phyloP scores from a whole-genome alignment of 2,888 invertebrate species.

The Mesorhabditis sp. region DNA sequence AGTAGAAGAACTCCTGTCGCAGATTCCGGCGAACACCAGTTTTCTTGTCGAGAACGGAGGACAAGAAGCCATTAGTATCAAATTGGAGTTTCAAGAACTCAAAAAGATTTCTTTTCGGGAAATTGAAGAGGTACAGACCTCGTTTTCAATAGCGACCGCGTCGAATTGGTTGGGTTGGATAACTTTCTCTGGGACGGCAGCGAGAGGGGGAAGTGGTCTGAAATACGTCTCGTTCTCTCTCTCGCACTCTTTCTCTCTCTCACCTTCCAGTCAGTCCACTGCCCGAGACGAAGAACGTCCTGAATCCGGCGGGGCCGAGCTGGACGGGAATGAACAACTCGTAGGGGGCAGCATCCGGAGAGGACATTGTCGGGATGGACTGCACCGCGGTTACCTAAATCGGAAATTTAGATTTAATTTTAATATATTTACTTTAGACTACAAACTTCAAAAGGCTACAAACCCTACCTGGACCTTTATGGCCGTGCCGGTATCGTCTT shows the following conservation, averaged over 20 bases:
- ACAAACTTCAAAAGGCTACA: not conserved
- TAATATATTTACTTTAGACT: not conserved
- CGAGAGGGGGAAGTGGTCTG: not conserved
- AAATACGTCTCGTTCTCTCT: not conserved
- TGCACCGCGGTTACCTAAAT: not conserved
- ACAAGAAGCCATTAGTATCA: conserved; percentile 66
- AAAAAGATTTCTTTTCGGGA: conserved; percentile 24
- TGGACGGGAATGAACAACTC: conserved; percentile 18
- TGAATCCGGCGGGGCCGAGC: conserved; percentile 34
- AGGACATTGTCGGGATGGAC: not conserved
- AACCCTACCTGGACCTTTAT: not conserved
- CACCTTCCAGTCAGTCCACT: conserved; percentile 1
- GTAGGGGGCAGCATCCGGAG: conserved; percentile 15
- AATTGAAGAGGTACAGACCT: not conserved
- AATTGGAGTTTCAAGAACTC: conserved; percentile 64
- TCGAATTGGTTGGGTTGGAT: not conserved
- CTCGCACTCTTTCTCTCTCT: not conserved
- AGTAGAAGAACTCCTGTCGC: conserved; percentile 72
- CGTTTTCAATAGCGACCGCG: not conserved
- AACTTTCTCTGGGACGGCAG: not conserved
- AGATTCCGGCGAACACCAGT: conserved; percentile 56
- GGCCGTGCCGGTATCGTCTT: conserved; percentile 13
- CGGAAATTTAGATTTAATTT: not conserved
- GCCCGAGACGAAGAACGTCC: conserved; percentile 15
- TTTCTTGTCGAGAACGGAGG: conserved; percentile 60